Evolutionary conservation across 2,888 invertebrate genomes (phyloP).

Genomic region (Diplazon laetatorius): DNA sequence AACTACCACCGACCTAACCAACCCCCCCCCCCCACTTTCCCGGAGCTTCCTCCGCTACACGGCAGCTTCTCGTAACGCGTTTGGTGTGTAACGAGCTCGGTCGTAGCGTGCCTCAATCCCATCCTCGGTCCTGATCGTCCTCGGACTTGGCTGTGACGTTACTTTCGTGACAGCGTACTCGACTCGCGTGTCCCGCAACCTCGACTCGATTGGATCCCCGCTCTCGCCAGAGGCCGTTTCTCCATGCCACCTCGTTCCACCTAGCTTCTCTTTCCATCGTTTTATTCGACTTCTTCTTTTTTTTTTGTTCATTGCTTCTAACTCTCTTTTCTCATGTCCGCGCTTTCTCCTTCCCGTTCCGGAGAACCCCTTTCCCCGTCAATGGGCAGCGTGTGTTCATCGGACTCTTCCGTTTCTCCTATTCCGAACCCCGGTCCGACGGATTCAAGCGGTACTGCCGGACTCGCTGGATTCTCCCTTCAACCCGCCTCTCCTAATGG

Average conservation of each 20-base stretch:
- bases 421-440: background rate
- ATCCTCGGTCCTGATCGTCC: background rate
- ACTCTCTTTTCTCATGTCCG: slow-evolving; percentile 33
- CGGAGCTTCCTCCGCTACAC: slow-evolving; percentile 4
- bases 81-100: background rate
- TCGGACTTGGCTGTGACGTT: slow-evolving; percentile 21
- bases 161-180: slow-evolving; percentile 63
- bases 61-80: slow-evolving; percentile 6
- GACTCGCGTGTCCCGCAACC: slow-evolving; percentile 51
- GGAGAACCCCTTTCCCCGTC: background rate
- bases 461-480: slow-evolving; percentile 21
- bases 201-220: slow-evolving; percentile 27
- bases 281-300: background rate
- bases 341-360: slow-evolving; percentile 20
- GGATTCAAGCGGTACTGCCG: background rate
- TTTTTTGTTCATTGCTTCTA: slow-evolving; percentile 5
- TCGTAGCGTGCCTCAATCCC: slow-evolving; percentile 2
- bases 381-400: slow-evolving; percentile 20
- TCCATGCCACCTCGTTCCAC: background rate
- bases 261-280: background rate
- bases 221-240: slow-evolving; percentile 12
- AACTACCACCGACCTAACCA: background rate
- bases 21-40: no score
- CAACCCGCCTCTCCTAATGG: slow-evolving; percentile 70
- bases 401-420: slow-evolving; percentile 3